Conservation (phyloP, 2,113 vertebrate genomes). For the Chamaea fasciata region DNA sequence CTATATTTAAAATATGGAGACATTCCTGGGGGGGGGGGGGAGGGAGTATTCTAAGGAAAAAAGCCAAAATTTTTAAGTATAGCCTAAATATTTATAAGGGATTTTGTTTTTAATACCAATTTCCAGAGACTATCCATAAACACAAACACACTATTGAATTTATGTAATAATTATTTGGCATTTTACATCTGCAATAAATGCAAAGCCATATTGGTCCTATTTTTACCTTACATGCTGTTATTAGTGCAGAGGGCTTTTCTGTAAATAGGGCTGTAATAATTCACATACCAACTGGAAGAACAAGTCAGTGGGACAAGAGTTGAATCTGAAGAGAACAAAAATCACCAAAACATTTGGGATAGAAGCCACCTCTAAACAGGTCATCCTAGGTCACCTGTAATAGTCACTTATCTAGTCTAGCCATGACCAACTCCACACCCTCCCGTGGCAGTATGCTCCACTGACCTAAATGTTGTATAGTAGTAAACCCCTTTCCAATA, state of each 20-base stretch:
- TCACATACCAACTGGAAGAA: neutral
- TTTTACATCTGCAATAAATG: neutral
- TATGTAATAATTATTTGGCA: neutral
- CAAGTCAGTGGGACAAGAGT: neutral
- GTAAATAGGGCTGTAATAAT: neutral
- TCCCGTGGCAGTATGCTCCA: conserved; percentile 18
- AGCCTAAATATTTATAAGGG: neutral
- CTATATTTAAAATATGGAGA: neutral
- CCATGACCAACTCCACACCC: neutral
- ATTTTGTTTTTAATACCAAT: neutral
- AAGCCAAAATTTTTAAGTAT: neutral
- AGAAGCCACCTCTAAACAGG: neutral
- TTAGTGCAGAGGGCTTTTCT: neutral
- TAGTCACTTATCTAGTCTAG: neutral
- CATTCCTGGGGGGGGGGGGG: neutral
- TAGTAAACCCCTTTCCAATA: conserved; percentile 24
- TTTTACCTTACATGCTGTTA: neutral
- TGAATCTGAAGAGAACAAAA: neutral
- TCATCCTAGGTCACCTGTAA: neutral
- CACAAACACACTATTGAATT: neutral
- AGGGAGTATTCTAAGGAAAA: neutral
- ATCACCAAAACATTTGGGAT: neutral
- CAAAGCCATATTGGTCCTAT: neutral
- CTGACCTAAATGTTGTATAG: conserved; percentile 10
- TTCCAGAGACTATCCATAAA: neutral